These are phyloP conservation scores for Cenopis cana DNA, from an alignment of 2,888 invertebrate species.

Conservation along the genomic window DNA sequence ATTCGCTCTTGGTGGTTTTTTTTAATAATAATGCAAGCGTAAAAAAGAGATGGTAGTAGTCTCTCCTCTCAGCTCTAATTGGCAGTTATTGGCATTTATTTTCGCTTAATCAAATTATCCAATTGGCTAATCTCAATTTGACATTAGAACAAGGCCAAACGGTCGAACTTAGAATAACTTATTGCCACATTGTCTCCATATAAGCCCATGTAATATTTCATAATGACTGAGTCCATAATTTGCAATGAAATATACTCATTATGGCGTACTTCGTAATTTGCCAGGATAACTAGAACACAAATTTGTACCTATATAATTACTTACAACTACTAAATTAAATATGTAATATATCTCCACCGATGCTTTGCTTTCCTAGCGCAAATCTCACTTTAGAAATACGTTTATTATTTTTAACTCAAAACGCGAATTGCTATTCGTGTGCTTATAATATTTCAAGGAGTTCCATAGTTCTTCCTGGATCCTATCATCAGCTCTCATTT, in stretches of 20 bases:
- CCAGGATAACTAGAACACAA: neutral
- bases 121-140: conserved; percentile 46
- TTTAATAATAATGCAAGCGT: neutral
- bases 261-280: neutral
- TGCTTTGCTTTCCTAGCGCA: too few species aligned
- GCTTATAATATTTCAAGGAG: too few species aligned
- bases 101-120: conserved; percentile 29
- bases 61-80: neutral
- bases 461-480: too few species aligned
- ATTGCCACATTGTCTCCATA: conserved; percentile 20
- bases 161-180: conserved; percentile 19
- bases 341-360: too few species aligned
- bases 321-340: neutral
- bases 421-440: too few species aligned
- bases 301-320: neutral
- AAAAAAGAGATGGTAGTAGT: neutral
- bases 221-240: neutral
- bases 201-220: conserved; percentile 10
- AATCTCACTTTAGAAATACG: too few species aligned
- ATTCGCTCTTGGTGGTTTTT: too few species aligned
- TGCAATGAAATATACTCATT: neutral
- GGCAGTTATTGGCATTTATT: conserved; percentile 29
- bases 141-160: conserved; percentile 44
- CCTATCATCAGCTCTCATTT: too few species aligned
- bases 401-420: too few species aligned